Base-by-base conservation (phyloP, 92 coral and sea anemone species). In the Anthopleura xanthogrammica region DNA sequence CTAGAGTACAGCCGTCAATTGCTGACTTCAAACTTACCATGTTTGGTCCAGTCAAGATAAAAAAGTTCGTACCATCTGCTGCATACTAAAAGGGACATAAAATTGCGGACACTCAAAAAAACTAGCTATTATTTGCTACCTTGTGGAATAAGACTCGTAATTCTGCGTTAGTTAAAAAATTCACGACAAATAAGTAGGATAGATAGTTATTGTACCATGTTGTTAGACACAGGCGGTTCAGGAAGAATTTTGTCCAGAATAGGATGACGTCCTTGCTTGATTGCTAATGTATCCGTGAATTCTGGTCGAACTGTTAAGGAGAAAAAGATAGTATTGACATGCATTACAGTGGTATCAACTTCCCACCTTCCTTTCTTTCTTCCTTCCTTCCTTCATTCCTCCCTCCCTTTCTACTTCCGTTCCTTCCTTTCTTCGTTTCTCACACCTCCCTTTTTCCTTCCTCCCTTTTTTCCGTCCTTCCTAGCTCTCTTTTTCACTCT, bases 241-340 rank as follows among this genome's bases (percentile, higher is more conserved):
- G 93, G 92, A n/a, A 94, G 89, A 74, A 96, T 94, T 83, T 96
- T 96, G 48, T 96, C 99, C 79, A 96, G 87, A 24, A 96, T 96
- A 9, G 99, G 99, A 79, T 96, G 99, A 12, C 99, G 93, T 17
- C 99, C 99, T 79, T 92, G 94, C 42, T 93, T 95, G 80, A 96
- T 88, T 65, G 99, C 99, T 48, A 96, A 24, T 13, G 99, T 96
- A 79, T 96, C 99, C 8, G 99, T 96, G 40, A 96, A 96, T 85
- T 96, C 99, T 50, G 99, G 99, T 48, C 99, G 97, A 41, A 90
- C 99, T 96, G 80, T 64, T 8, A 22, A 46, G 9, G 50, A 46
- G 50, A 46, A 46, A 46, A 46, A 46, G 50, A 46, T 3, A 46
- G 50, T 9, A 41, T 17, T 8, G 4, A 1, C 9, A 19, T 13